These are phyloP conservation scores for Chrysopa pallens DNA, from an alignment of 1,140 invertebrate genomes.

Conservation along the genomic window DNA sequence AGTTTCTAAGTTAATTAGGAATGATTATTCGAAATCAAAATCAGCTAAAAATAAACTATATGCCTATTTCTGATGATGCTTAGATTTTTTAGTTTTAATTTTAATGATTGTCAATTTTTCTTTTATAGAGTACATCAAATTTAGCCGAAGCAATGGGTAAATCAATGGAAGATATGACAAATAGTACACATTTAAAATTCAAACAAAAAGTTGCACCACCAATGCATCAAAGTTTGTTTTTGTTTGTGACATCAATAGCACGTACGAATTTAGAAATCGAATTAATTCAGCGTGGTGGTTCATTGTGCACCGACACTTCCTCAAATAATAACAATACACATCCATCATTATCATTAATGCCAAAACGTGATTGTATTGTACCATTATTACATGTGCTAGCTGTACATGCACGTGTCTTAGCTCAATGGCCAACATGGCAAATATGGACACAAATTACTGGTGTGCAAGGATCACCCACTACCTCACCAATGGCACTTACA, in stretches of 20 bases:
- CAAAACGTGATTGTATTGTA: conserved; percentile 80
- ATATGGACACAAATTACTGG: conserved; percentile 42
- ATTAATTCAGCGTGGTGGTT: conserved; percentile 70
- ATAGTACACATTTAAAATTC: conserved; percentile 46
- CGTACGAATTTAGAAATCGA: conserved; percentile 87
- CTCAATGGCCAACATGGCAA: conserved; percentile 40
- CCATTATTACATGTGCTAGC: conserved; percentile 76
- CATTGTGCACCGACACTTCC: conserved; percentile 34
- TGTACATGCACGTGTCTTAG: conserved; percentile 50
- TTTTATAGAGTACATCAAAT: conserved; percentile 34
- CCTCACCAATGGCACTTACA: conserved; percentile 19
- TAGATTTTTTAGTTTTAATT: conserved; percentile 8
- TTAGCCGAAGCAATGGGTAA: conserved; percentile 63
- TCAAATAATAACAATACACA: conserved; percentile 27
- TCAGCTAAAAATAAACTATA: no score
- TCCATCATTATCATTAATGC: conserved; percentile 29
- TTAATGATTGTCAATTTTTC: conserved; percentile 4
- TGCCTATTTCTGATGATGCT: no score
- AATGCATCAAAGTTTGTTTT: conserved; percentile 57
- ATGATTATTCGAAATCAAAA: no score
- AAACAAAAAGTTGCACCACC: conserved; percentile 32
- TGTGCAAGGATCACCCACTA: conserved; percentile 15
- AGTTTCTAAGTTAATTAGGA: no score
- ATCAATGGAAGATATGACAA: conserved; percentile 88
- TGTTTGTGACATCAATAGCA: conserved; percentile 81